Evolutionary conservation across 2,888 invertebrate species (phyloP), one percentile per base, ranked within the genome.

Genomic region (Xestia c-nigrum): DNA sequence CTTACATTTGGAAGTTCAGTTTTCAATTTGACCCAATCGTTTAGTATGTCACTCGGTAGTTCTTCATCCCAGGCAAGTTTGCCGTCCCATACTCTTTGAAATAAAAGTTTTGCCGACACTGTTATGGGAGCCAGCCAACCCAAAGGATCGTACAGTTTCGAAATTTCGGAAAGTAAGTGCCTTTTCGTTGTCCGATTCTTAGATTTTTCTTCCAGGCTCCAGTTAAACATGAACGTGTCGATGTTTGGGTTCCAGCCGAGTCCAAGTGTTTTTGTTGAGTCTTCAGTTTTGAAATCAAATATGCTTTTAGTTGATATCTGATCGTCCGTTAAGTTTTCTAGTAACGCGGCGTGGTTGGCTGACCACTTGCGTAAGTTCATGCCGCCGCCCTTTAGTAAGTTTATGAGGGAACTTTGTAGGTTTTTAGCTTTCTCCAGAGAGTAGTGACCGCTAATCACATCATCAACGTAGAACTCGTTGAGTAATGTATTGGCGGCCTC

Each of bases 71-170:
- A 72, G 10, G 38, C 5, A 4, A 76, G 4, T 3, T 65, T 70
- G 16, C 47, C 16, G 1, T n/a, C 9, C 65, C 70, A 75, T 12
- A 65, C 69, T 7, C 38, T 57, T 70, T 75, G 75, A 24, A 75
- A 75, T 16, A 75, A 14, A n/a, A 70, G 6, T 57, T 75, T 70
- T 67, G 67, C 47, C 2, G 40, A 46, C 9, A 52, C 64, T 38
- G 43, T 74, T 21, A 74, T 24, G 5, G 74, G 67, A 4, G 61
- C 50, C 38, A 74, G 24, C 74, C 61, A 73, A 14, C 65, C 72
- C 31, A 73, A 47, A 5, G 66, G 66, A 38, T 70, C 70, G 46
- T 38, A 68, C 5, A 68, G 68, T 43, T 69, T 55, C 1, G 68
- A 74, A 19, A 69, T 72, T 4, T 76, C 72, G 0, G 72, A 77